Conservation (phyloP, 1,140 invertebrate species). For the Drosophila nannoptera region DNA sequence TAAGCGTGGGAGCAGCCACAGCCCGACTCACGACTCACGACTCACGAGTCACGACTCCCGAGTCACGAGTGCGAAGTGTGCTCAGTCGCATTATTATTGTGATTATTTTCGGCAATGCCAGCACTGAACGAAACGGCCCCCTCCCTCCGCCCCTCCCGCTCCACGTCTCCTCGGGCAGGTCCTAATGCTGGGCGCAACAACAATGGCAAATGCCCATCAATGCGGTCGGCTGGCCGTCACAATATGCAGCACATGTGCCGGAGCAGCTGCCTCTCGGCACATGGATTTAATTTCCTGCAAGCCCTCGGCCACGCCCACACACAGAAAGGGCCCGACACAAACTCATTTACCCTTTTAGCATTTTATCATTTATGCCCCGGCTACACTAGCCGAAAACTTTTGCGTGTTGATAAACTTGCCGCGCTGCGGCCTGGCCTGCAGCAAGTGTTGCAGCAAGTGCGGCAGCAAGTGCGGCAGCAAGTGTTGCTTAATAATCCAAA, state of each 20-base stretch:
- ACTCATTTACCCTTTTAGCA: slow-evolving; percentile 34
- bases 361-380: slow-evolving; percentile 16
- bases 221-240: slow-evolving; percentile 43
- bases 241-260: slow-evolving; percentile 42
- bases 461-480: slow-evolving; percentile 56
- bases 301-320: slow-evolving; percentile 14
- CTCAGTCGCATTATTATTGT: slow-evolving; percentile 42
- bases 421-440: slow-evolving; percentile 43
- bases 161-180: too few species aligned
- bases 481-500: slow-evolving; percentile 67
- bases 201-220: slow-evolving; percentile 59
- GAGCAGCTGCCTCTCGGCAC: slow-evolving; percentile 26
- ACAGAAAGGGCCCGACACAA: slow-evolving; percentile 44
- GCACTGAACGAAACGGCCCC: background rate
- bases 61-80: background rate
- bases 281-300: slow-evolving; percentile 73
- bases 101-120: slow-evolving; percentile 21
- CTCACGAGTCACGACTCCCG: background rate
- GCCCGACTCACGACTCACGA: background rate
- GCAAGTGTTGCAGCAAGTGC: slow-evolving; percentile 48
- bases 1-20: slow-evolving; percentile 33
- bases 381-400: slow-evolving; percentile 58
- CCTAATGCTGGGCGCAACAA: slow-evolving; percentile 28
- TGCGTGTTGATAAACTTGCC: slow-evolving; percentile 44
- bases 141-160: background rate